phyloP scores from a whole-genome alignment of 2,113 vertebrate species.

The Mugil cephalus region DNA sequence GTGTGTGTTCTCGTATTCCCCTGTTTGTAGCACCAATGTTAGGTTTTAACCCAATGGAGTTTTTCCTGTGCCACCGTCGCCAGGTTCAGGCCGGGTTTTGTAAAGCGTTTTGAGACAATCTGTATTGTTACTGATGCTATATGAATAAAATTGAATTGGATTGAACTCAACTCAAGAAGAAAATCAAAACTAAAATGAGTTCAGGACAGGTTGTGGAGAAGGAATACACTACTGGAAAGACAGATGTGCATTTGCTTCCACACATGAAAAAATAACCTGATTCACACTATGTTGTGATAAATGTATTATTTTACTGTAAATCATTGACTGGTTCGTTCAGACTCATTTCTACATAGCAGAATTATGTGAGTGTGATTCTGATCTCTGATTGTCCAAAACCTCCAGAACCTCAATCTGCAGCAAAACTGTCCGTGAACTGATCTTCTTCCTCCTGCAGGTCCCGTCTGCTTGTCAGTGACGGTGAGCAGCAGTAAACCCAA shows the following conservation, averaged over 20 bases:
- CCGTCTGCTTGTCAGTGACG: slow-evolving; percentile 68
- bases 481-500: slow-evolving; percentile 78
- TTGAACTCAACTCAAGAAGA: too few relatives aligned
- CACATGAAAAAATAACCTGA: neutral
- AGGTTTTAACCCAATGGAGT: too few relatives aligned
- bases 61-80: too few relatives aligned
- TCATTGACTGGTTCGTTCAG: neutral
- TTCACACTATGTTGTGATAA: neutral
- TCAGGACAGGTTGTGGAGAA: too few relatives aligned
- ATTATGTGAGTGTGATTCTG: neutral
- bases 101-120: too few relatives aligned
- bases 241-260: neutral
- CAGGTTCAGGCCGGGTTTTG: too few relatives aligned
- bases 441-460: slow-evolving; percentile 59
- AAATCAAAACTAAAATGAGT: too few relatives aligned
- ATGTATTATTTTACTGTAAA: neutral
- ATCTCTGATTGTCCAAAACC: neutral
- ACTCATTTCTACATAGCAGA: too few relatives aligned
- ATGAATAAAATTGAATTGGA: too few relatives aligned
- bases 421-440: neutral
- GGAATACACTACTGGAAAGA: neutral
- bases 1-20: neutral
- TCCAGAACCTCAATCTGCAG: too few relatives aligned
- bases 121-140: too few relatives aligned
- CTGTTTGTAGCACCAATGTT: too few relatives aligned